Percentiles rank a stretch among this genome's conserved stretches.
These are phyloP conservation scores for Danaus plexippus DNA, from an alignment of 1,140 invertebrate genomes.

Conservation along the genomic window DNA sequence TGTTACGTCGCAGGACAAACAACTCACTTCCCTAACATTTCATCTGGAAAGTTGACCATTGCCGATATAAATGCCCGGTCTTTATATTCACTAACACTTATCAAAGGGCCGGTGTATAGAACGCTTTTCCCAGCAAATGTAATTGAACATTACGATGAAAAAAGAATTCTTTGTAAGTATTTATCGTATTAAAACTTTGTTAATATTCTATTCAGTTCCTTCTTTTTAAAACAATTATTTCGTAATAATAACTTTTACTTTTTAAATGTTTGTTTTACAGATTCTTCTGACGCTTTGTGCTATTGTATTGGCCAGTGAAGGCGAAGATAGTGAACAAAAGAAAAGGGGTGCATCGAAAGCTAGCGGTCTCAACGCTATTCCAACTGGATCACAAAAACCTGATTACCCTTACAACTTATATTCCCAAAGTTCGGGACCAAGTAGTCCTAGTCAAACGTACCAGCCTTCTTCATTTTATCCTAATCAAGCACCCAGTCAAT, in stretches of 20 bases:
- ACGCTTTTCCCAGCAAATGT: conserved; percentile 62
- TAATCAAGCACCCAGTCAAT: conserved; percentile 41
- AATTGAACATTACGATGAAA: conserved; percentile 46
- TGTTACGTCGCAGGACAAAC: conserved; percentile 63
- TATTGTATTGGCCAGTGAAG: conserved; percentile 40
- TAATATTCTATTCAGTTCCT: conserved; percentile 5
- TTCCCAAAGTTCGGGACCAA: conserved; percentile 39
- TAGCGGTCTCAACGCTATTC: conserved; percentile 46
- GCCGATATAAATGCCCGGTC: conserved; percentile 65
- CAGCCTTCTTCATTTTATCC: conserved; percentile 61
- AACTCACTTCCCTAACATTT: conserved; percentile 57
- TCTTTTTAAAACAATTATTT: conserved; percentile 1
- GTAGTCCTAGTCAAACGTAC: conserved; percentile 31
- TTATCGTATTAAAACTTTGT: conserved; percentile 9
- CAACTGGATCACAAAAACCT: conserved; percentile 53
- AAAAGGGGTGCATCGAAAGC: conserved; percentile 54
- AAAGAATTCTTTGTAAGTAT: conserved; percentile 54
- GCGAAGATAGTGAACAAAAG: conserved; percentile 56
- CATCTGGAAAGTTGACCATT: conserved; percentile 56
- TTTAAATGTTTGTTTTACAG: conserved; percentile 32
- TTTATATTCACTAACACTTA: conserved; percentile 62
- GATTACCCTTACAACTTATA: conserved; percentile 61
- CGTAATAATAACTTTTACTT: conserved; percentile 2
- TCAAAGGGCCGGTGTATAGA: conserved; percentile 43
- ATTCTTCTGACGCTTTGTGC: conserved; percentile 45